Conservation (phyloP, 2,888 invertebrate species). For the Aleiodes alternator region DNA sequence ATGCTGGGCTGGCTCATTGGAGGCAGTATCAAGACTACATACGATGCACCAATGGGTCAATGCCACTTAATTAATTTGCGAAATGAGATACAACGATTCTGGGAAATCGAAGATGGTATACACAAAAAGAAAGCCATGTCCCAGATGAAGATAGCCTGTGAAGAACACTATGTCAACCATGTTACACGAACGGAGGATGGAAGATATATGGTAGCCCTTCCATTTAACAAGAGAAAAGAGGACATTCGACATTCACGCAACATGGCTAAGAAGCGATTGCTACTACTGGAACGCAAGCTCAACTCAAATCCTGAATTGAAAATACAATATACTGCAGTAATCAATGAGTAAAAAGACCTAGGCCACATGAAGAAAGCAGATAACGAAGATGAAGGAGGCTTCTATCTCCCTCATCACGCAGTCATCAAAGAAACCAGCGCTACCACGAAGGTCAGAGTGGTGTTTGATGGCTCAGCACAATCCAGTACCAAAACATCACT, state of each 20-base stretch:
- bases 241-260: slow-evolving; percentile 54
- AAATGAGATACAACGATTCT: slow-evolving; percentile 48
- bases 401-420: too few relatives aligned
- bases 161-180: slow-evolving; percentile 57
- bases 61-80: slow-evolving; percentile 16
- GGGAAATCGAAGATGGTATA: slow-evolving; percentile 58
- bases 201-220: slow-evolving; percentile 55
- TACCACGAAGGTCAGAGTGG: too few relatives aligned
- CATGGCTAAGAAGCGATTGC: slow-evolving; percentile 57
- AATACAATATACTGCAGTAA: slow-evolving; percentile 43
- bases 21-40: slow-evolving; percentile 29
- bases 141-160: slow-evolving; percentile 54
- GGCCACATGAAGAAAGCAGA: neutral
- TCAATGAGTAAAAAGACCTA: neutral
- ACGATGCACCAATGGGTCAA: neutral
- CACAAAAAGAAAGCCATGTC: slow-evolving; percentile 44
- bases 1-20: slow-evolving; percentile 51
- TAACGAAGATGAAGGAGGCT: too few relatives aligned
- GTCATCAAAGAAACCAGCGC: too few relatives aligned
- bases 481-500: too few relatives aligned
- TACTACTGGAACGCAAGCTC: slow-evolving; percentile 55
- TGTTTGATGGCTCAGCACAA: too few relatives aligned
- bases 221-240: slow-evolving; percentile 2
- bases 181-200: slow-evolving; percentile 52
- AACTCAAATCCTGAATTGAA: slow-evolving; percentile 50